phyloP scores from a whole-genome alignment of 2,888 invertebrate species.

The Trissolcus japonicus region DNA sequence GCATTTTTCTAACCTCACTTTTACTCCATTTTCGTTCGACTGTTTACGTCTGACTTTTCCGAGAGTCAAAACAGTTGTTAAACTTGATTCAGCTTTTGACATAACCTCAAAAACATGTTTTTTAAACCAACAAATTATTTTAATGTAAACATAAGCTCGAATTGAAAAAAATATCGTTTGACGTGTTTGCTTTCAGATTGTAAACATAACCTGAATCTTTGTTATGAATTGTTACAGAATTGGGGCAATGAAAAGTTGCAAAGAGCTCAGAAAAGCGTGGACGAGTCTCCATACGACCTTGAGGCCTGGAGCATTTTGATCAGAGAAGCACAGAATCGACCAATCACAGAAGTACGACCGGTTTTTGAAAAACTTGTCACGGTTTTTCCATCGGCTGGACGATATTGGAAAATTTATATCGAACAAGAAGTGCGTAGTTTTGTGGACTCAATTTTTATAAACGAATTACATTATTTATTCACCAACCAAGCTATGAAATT shows the following conservation, averaged over 20 bases:
- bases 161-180: too few relatives aligned
- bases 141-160: too few relatives aligned
- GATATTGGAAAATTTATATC: constrained; percentile 99
- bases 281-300: constrained; percentile 93
- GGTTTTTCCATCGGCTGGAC: constrained; percentile 96
- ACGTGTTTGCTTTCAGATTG: too few relatives aligned
- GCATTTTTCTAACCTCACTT: constrained; percentile 4
- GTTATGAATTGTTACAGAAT: constrained; percentile 79
- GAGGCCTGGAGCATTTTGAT: constrained; percentile 99
- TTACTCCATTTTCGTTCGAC: background rate
- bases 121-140: too few relatives aligned
- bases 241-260: constrained; percentile 92
- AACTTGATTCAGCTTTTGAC: too few relatives aligned
- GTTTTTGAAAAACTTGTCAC: constrained; percentile 96
- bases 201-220: too few relatives aligned
- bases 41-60: too few relatives aligned
- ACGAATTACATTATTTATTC: background rate
- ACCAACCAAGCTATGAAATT: background rate
- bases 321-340: constrained; percentile 92
- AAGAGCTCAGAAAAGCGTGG: constrained; percentile 89
- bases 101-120: too few relatives aligned
- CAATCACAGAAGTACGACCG: constrained; percentile 91
- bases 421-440: constrained; percentile 89
- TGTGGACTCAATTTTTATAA: background rate
- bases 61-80: background rate